Evolutionary conservation across 2,113 vertebrate species (phyloP), one percentile per base, ranked within the genome.

Genomic region (Glaucidium brasilianum): DNA sequence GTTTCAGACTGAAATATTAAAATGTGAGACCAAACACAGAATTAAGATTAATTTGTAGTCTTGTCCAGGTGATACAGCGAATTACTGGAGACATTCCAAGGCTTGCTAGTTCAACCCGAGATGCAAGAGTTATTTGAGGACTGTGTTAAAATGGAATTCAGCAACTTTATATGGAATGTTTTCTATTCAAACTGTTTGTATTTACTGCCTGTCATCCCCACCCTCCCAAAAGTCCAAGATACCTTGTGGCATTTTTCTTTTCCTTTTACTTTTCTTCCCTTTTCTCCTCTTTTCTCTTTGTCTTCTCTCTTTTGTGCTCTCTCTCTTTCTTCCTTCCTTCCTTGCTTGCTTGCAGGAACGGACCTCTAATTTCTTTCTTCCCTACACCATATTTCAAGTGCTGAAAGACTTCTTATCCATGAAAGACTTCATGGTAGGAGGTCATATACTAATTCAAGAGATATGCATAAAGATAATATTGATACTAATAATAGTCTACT

Each of bases 301-400:
- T n/a, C 8, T 88, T 25, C 2, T 45, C 25, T 59, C 15, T 79
- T 67, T 35, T 0, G 0, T 47, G 12, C 12, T 45, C 8, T 9
- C 22, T 76, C 26, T 60, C 6, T n/a, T 67, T 21, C 45, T 47
- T 47, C 45, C 45, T 47, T 47, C 39, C 39, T 81, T 81, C 8
- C 76, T 89, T 80, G 4, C 64, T 69, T 88, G 29, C 56, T 88
- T 83, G 17, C 58, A 78, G 64, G 45, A 94, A 34, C 0, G 4
- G 11, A 73, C 27, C 18, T 80, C 45, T 66, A 53, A 73, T 85
- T 96, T 63, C 66, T 81, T 92, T 85, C 49, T 83, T 83, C 50
- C 23, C 39, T 41, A 34, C 8, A 15, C 15, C 66, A 49, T 25
- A 27, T 90, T 88, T 90, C 35, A 93, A 15, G 41, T 29, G 26